These are phyloP conservation scores for Pachycephus smyrnensis DNA, from an alignment of 2,888 invertebrate genomes.

Conservation along the genomic window DNA sequence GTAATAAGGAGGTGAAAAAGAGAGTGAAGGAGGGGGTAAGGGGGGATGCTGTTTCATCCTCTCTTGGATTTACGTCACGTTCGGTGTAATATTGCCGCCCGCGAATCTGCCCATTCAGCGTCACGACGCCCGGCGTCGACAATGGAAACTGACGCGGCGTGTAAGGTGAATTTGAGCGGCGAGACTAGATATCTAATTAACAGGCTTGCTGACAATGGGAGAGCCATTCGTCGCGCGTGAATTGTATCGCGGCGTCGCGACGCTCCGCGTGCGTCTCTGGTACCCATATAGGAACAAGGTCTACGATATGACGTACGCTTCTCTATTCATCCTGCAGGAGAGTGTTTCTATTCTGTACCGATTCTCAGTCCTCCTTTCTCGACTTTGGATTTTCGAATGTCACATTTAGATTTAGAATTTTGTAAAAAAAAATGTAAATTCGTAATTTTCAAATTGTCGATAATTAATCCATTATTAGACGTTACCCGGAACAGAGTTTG, in stretches of 20 bases:
- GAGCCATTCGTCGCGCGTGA: conserved; percentile 59
- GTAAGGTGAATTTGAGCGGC: conserved; percentile 62
- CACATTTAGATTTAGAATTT: no score
- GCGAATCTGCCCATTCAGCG: conserved; percentile 42
- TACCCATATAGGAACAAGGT: background rate
- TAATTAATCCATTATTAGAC: background rate
- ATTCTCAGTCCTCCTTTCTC: background rate
- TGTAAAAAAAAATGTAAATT: background rate
- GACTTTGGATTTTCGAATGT: background rate
- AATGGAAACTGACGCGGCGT: conserved; percentile 40
- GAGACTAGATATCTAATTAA: conserved; percentile 66
- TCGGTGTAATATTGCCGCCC: conserved; percentile 47
- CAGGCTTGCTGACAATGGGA: conserved; percentile 61
- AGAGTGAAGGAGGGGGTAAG: conserved; percentile 6
- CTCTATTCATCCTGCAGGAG: background rate
- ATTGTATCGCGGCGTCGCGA: conserved; percentile 50
- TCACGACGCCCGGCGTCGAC: conserved; percentile 23
- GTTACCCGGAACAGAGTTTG: background rate
- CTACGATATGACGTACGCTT: background rate
- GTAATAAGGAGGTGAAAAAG: background rate
- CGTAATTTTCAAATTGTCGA: background rate
- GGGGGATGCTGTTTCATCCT: conserved; percentile 5
- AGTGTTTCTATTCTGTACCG: background rate
- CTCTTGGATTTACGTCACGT: conserved; percentile 52
- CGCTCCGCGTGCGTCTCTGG: conserved; percentile 16